Evolutionary conservation across 2,113 vertebrate species (phyloP).

Genomic region (Chunga burmeisteri): DNA sequence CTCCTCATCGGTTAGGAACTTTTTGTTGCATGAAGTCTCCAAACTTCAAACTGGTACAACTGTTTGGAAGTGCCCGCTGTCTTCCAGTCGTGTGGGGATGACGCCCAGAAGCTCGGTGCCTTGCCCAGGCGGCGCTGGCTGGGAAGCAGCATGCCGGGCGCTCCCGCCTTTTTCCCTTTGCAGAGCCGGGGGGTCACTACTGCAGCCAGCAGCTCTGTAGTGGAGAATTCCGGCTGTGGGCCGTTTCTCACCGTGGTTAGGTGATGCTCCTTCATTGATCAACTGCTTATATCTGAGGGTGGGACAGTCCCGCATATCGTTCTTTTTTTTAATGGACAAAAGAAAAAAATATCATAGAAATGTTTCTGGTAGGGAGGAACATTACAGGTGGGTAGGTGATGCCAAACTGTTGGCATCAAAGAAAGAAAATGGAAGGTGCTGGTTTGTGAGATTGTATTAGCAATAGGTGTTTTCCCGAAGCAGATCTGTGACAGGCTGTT

Average conservation of each 20-base stretch:
- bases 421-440: neutral
- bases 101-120: neutral
- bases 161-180: neutral
- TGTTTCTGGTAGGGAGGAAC: neutral
- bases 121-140: accelerated
- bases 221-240: neutral
- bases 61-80: neutral
- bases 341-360: neutral
- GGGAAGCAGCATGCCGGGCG: neutral
- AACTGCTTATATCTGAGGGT: neutral
- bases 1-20: neutral
- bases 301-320: too few species aligned
- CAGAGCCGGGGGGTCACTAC: neutral
- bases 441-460: neutral
- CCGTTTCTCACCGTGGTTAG: neutral
- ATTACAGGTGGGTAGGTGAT: neutral
- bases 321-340: neutral
- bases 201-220: neutral
- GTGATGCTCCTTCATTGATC: neutral
- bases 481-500: neutral
- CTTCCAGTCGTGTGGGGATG: neutral
- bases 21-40: neutral
- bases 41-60: neutral
- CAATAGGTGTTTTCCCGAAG: neutral
- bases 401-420: neutral